Evolutionary conservation across 2,888 invertebrate species (phyloP), one percentile per base, ranked within the genome.

Genomic region (Tinea trinotella): DNA sequence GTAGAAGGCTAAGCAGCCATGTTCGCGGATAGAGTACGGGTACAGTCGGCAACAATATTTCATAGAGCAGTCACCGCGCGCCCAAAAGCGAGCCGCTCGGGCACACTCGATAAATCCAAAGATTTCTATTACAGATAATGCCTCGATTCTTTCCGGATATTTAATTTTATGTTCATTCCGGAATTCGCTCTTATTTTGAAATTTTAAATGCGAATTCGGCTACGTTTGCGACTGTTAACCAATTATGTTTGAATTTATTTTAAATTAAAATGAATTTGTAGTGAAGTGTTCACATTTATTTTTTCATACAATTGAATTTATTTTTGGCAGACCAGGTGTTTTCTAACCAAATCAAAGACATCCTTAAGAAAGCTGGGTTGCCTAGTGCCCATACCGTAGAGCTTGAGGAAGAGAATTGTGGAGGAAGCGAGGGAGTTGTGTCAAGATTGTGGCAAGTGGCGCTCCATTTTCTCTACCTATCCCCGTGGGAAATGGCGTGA

Each of bases 111-210:
- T 50, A 50, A 50, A 50, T 50, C 50, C 50, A 22, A 3, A 50
- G 50, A 50, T 50, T 48, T 50, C 50, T 50, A 50, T 50, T 50
- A 50, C 50, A 50, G 50, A 50, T 50, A 50, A 46, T 48, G 15
- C 50, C 50, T 48, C 50, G 50, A 50, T 50, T 50, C 50, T 50
- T 50, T 50, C 50, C 50, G 50, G 50, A 24, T 50, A 50, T 50
- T 50, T 50, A 50, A 50, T 50, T 50, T 50, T 50, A 50, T 50
- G 46, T 46, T 46, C 46, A 18, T 46, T 46, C 36, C 12, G 46
- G 46, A 9, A 46, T 50, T 20, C 50, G 50, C 24, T 19, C 24
- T 50, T 50, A 50, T 50, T 50, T 50, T 50, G 15, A 50, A 50
- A 13, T 50, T 50, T 50, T 5, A 19, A 48, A 24, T 19, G 19